A percentile compares a stretch with the other conserved stretches of the same genome.
These are phyloP conservation scores for Galerucella nymphaeae DNA, from an alignment of 2,888 invertebrate genomes.

Conservation along the genomic window DNA sequence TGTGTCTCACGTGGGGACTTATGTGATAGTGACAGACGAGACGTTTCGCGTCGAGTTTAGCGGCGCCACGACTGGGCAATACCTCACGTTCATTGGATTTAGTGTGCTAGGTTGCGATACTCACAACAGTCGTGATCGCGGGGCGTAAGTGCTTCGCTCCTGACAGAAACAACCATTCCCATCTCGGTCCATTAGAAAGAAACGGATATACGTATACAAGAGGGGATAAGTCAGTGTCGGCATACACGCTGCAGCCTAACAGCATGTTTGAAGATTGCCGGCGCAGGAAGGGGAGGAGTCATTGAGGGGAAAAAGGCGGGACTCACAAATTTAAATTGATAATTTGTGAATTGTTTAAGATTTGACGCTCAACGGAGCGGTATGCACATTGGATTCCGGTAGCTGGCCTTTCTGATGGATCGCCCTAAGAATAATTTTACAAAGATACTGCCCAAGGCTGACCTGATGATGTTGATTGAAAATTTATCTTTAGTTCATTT, in stretches of 20 bases:
- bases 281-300: slow-evolving; percentile 65
- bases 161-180: slow-evolving; percentile 41
- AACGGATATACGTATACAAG: slow-evolving; percentile 48
- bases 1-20: slow-evolving; percentile 64
- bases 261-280: slow-evolving; percentile 54
- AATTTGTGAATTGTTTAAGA: slow-evolving; percentile 66
- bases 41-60: slow-evolving; percentile 59
- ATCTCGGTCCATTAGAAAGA: slow-evolving; percentile 48
- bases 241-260: slow-evolving; percentile 52
- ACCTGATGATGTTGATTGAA: slow-evolving; percentile 30
- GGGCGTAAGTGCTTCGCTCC: slow-evolving; percentile 47
- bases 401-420: slow-evolving; percentile 56
- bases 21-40: slow-evolving; percentile 63
- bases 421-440: slow-evolving; percentile 41
- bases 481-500: slow-evolving; percentile 27
- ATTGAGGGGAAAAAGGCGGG: slow-evolving; percentile 60
- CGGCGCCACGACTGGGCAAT: slow-evolving; percentile 66
- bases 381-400: slow-evolving; percentile 57
- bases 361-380: slow-evolving; percentile 63
- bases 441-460: slow-evolving; percentile 18
- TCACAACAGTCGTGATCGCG: slow-evolving; percentile 54
- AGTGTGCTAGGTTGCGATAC: slow-evolving; percentile 62
- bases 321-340: slow-evolving; percentile 63
- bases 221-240: slow-evolving; percentile 56
- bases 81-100: slow-evolving; percentile 72